Evolutionary conservation across 2,888 invertebrate species (phyloP), one percentile per base, ranked within the genome.

Genomic region (Eupithecia abbreviata): DNA sequence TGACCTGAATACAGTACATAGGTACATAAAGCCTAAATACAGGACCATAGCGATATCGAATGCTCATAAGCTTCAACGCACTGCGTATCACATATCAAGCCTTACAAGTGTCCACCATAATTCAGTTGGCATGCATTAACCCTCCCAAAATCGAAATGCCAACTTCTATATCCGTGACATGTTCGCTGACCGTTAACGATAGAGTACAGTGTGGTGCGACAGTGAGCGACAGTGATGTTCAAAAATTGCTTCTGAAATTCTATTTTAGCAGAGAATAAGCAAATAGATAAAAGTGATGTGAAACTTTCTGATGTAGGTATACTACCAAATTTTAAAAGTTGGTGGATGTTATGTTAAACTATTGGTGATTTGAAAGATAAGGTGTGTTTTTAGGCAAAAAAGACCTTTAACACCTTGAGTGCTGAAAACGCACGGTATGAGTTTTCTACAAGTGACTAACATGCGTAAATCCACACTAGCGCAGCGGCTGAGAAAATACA

Each of bases 81-180:
- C 67, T 78, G 45, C 75, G 78, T 78, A 76, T 78, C 74, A 83
- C 80, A 81, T 82, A 77, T 80, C 73, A 81, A 73, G 67, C 75
- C 79, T 75, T 81, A 78, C 77, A 84, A 80, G 81, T 81, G 77
- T 78, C 74, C 79, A 72, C 78, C 43, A 77, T 77, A 72, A 77
- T 77, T 77, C 75, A 75, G 75, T 70, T 75, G 74, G 71, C 75
- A 62, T 73, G 51, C 71, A 78, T 67, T 67, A 76, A 69, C 78
- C 78, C 78, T 70, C 74, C 78, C 76, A 78, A 78, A 78, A 76
- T 76, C 76, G 78, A 78, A 76, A 78, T 74, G 78, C 76, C 78
- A 76, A 78, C 76, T 76, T 72, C 78, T 76, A 81, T 81, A 82
- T 81, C 80, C 81, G 81, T 84, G 83, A 84, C 85, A 84, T 85